Evolutionary conservation across 2,888 invertebrate species (phyloP).

Genomic region (Lasius platythorax): DNA sequence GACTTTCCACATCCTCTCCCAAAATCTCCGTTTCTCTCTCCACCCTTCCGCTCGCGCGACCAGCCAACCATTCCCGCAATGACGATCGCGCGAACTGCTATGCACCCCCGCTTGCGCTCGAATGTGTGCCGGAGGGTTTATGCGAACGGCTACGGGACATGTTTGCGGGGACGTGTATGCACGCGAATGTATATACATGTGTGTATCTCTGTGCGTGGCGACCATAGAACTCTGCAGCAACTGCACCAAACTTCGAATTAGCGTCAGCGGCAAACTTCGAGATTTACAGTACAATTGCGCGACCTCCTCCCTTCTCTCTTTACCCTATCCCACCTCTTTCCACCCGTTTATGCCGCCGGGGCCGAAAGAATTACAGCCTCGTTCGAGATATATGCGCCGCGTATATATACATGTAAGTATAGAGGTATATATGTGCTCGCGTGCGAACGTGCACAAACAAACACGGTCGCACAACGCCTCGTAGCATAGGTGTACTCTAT

Average conservation of each 20-base stretch:
- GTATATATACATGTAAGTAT: background rate
- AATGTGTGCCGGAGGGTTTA: slow-evolving; percentile 37
- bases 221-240: slow-evolving; percentile 66
- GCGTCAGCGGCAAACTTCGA: slow-evolving; percentile 76
- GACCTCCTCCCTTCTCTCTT: background rate
- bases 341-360: slow-evolving; percentile 14
- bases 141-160: slow-evolving; percentile 8
- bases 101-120: slow-evolving; percentile 54
- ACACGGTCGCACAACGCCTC: slow-evolving; percentile 47
- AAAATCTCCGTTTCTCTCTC: slow-evolving; percentile 19
- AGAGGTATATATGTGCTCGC: background rate
- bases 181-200: slow-evolving; percentile 2
- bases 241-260: slow-evolving; percentile 79
- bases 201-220: slow-evolving; percentile 16
- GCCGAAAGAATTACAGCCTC: slow-evolving; percentile 68
- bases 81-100: slow-evolving; percentile 54
- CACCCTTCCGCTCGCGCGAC: background rate
- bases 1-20: slow-evolving; percentile 24
- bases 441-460: slow-evolving; percentile 28
- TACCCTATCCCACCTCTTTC: background rate
- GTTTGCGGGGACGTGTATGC: slow-evolving; percentile 23
- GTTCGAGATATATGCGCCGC: slow-evolving; percentile 37
- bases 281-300: slow-evolving; percentile 81
- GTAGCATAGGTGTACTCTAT: slow-evolving; percentile 33
- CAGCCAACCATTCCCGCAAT: slow-evolving; percentile 21